Evolutionary conservation across 2,113 vertebrate genomes (phyloP), one percentile per base, ranked within the genome.

Genomic region (Brachyhypopomus gauderio): DNA sequence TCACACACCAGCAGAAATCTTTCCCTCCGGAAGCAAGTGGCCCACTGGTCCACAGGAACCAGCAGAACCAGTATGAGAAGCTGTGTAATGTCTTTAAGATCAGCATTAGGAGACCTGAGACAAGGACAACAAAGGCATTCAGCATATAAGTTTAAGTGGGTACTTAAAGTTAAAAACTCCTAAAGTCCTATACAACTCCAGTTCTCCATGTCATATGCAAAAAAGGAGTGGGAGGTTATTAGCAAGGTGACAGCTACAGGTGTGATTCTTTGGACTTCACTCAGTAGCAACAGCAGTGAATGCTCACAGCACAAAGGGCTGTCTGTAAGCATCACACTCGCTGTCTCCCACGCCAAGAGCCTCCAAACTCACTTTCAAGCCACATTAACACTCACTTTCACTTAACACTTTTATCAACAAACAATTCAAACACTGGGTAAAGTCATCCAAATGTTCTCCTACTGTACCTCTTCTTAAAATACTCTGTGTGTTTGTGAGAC

Each of bases 301-400:
- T 89, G 91, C 89, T 89, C 86, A 23, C 87, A 83, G 92, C 88
- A 98, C 95, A 98, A 97, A 96, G 95, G 91, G 77, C 88, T 6
- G 81, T 94, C 96, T 98, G 95, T 97, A 94, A 90, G 92, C 94
- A 95, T 95, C 94, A 93, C 93, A 84, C 89, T 90, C 93, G 77
- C 92, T 91, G 92, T 96, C 95, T 94, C 89, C 88, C 36, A 86
- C 48, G 95, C 96, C 97, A 96, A 91, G 90, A 94, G 60, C 89
- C 89, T 91, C 78, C 91, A 84, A 85, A 82, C 75, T 82, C 36
- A 77, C 77, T 86, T 85, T 85, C 78, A 83, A 83, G 45, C 71
- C 52, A 38, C 76, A 41, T 77, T 55, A 60, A 60, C 78, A 80
- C n/a, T n/a, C n/a, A n/a, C n/a, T n/a, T n/a, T n/a, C n/a, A n/a